Conservation (phyloP, 2,113 vertebrate genomes). For the Bolborhynchus lineola region DNA sequence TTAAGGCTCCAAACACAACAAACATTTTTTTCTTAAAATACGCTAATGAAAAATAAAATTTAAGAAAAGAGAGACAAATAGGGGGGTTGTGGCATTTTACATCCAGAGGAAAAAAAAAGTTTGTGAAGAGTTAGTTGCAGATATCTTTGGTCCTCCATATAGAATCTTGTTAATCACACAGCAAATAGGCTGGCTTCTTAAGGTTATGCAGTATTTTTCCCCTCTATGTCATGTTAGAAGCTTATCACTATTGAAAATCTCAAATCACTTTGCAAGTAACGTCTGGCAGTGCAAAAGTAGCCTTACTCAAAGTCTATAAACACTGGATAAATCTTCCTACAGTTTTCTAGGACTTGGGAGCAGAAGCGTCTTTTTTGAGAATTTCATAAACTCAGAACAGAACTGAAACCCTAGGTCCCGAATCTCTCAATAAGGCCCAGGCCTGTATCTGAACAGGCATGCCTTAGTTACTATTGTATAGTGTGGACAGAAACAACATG, state of each 20-base stretch:
- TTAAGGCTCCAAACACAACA: neutral
- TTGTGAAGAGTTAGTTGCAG: neutral
- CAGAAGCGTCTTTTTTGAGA: neutral
- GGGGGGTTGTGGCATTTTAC: neutral
- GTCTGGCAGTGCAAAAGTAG: neutral
- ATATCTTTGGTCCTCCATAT: neutral
- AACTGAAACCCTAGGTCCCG: neutral
- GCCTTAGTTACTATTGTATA: neutral
- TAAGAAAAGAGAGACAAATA: neutral
- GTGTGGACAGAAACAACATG: neutral
- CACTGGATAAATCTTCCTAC: neutral
- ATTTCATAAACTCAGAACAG: neutral
- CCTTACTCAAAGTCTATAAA: neutral
- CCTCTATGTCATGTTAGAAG: neutral
- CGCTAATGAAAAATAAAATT: neutral
- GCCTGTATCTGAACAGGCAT: neutral
- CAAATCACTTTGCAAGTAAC: neutral
- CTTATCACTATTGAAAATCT: neutral
- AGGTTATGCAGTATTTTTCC: neutral
- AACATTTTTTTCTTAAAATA: neutral
- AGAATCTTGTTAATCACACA: neutral
- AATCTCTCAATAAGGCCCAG: neutral
- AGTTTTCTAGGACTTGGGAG: neutral
- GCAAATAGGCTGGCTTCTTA: neutral
- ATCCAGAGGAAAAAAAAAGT: neutral